These are phyloP conservation scores for Acanthococcus lagerstroemiae DNA, from an alignment of 2,888 invertebrate species.

Conservation along the genomic window DNA sequence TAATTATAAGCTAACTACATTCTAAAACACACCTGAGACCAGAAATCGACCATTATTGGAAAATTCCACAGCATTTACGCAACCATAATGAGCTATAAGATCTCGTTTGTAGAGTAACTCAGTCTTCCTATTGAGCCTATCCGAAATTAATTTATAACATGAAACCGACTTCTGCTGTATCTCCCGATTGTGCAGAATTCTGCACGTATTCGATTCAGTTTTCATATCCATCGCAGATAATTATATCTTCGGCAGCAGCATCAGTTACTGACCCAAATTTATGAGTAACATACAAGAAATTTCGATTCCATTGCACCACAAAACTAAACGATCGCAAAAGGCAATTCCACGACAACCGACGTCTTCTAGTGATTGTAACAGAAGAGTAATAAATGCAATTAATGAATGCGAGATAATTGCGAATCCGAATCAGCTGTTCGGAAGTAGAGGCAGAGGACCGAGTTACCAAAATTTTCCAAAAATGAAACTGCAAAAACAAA, in stretches of 20 bases:
- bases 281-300: neutral
- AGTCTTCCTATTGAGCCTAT: constrained; percentile 45
- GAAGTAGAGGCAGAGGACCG: no score
- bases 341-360: neutral
- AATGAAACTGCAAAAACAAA: no score
- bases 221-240: neutral
- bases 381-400: neutral
- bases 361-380: no score
- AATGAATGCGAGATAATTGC: neutral
- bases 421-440: neutral
- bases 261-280: neutral
- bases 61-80: constrained; percentile 94
- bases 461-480: no score
- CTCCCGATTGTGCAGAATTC: constrained; percentile 20
- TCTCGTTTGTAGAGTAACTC: constrained; percentile 63
- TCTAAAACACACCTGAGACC: constrained; percentile 66
- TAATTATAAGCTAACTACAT: no score
- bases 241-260: neutral
- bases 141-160: constrained; percentile 9
- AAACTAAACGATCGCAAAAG: neutral
- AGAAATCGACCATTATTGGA: constrained; percentile 76
- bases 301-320: neutral
- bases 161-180: constrained; percentile 8
- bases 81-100: constrained; percentile 82
- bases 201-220: constrained; percentile 14